Evolutionary conservation across 2,113 vertebrate species (phyloP), one percentile per base, ranked within the genome.

Genomic region (Sceloporus tristichus): DNA sequence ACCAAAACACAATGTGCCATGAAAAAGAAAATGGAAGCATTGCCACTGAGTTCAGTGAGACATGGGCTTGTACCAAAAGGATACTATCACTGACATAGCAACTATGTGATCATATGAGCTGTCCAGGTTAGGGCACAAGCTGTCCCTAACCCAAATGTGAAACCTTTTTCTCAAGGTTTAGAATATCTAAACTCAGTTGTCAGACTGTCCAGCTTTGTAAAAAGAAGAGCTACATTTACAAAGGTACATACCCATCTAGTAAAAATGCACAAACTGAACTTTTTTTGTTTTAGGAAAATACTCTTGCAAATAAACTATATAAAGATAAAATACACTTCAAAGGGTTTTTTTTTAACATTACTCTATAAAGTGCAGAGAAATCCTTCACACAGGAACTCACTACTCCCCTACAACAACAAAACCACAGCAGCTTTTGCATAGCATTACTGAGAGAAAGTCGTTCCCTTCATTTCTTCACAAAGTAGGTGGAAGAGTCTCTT

Each of bases 361-460:
- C 94, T 97, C 94, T 97, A 96, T 98, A 98, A 98, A 98, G 98
- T 98, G 97, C 98, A 97, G 96, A 97, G 95, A 97, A 97, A 97
- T 96, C 94, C 96, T 95, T 96, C 93, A 95, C 97, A 90, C 93
- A 95, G 96, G 94, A 96, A 96, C 95, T 91, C 85, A 95, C 94
- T 96, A 97, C 95, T 95, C 96, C 66, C 95, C 95, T 95, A 94
- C 93, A 96, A 96, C 90, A 94, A 95, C 95, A 95, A 94, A 96
- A 96, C 96, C 94, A 96, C 95, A 97, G 96, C 97, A 96, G 95
- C 94, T 93, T 97, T 97, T 98, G 97, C 98, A 98, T 97, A 97
- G 97, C 97, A 94, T 96, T 96, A 96, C 94, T 95, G 93, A 93
- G 94, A 96, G 95, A 96, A 97, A 96, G 96, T 90, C 80, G 84